Percentiles rank a stretch among this genome's conserved stretches.
phyloP scores from a whole-genome alignment of 1,140 invertebrate species.

The Hylyphantes graminicola region DNA sequence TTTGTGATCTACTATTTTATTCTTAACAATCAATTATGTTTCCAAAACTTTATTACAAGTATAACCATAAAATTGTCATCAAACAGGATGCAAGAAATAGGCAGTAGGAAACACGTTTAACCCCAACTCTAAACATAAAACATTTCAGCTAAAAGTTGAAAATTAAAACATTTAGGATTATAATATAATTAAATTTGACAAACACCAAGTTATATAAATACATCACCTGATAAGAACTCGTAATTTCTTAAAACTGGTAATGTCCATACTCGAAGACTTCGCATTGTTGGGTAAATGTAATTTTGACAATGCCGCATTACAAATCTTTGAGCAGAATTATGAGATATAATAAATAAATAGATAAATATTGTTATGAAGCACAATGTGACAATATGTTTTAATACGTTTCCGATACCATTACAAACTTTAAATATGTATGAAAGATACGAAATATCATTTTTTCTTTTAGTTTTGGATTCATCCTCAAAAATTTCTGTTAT shows the following conservation, averaged over 20 bases:
- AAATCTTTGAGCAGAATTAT: constrained; percentile 71
- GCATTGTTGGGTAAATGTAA: constrained; percentile 77
- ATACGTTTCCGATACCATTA: neutral
- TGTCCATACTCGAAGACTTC: constrained; percentile 73
- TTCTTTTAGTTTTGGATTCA: neutral
- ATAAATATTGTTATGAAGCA: constrained; percentile 64
- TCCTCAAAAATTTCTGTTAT: constrained; percentile 26
- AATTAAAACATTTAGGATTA: too few species aligned
- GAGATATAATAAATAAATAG: constrained; percentile 66
- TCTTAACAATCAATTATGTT: too few species aligned
- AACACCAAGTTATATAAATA: constrained; percentile 27
- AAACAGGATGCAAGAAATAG: too few species aligned
- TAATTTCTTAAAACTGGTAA: constrained; percentile 74
- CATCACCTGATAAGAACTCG: constrained; percentile 74
- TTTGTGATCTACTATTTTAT: too few species aligned
- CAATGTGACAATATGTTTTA: constrained; percentile 26
- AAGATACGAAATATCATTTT: neutral
- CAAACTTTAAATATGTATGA: constrained; percentile 5
- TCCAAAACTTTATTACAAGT: too few species aligned
- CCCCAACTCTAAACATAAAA: too few species aligned
- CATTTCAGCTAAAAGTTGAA: too few species aligned
- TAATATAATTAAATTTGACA: constrained; percentile 1
- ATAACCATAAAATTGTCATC: too few species aligned
- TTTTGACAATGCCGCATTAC: constrained; percentile 76
- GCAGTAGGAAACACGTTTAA: too few species aligned